A percentile compares a stretch with the other conserved stretches of the same genome.
Evolutionary conservation across 2,797 vertebrate genomes (phyloP).

Genomic region (Cirrhinus mrigala): DNA sequence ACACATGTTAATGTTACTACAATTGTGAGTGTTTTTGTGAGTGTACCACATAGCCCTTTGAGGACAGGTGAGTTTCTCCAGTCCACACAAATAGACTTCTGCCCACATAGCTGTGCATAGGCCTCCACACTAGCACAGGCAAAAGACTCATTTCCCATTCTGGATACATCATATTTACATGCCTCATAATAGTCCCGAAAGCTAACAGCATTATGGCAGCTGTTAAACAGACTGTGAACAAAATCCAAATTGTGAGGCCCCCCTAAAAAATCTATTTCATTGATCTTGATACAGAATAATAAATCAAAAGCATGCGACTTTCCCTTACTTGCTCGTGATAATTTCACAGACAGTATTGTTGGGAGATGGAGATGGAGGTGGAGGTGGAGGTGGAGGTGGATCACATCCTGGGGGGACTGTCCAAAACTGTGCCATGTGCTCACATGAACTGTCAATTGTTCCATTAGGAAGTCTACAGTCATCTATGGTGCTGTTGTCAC

Average conservation of each 20-base stretch:
- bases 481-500: constrained; percentile 83
- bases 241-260: background rate
- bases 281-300: background rate
- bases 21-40: constrained; percentile 39
- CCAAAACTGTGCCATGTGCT: constrained; percentile 81
- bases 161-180: constrained; percentile 75
- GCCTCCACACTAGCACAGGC: constrained; percentile 77
- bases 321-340: constrained; percentile 66
- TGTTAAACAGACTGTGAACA: constrained; percentile 76
- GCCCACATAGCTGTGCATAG: constrained; percentile 76
- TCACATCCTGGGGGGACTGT: constrained; percentile 62
- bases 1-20: background rate
- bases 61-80: constrained; percentile 78
- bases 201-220: constrained; percentile 73
- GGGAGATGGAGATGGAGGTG: constrained; percentile 20
- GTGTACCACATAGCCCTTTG: constrained; percentile 77
- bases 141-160: background rate
- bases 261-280: background rate
- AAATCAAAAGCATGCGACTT: background rate
- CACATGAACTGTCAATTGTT: constrained; percentile 70
- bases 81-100: constrained; percentile 68
- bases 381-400: background rate
- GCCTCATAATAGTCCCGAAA: constrained; percentile 66
- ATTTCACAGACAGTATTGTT: constrained; percentile 65
- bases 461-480: constrained; percentile 85